These are phyloP conservation scores for Steinernema feltiae DNA, from an alignment of 1,140 invertebrate species.

Conservation along the genomic window DNA sequence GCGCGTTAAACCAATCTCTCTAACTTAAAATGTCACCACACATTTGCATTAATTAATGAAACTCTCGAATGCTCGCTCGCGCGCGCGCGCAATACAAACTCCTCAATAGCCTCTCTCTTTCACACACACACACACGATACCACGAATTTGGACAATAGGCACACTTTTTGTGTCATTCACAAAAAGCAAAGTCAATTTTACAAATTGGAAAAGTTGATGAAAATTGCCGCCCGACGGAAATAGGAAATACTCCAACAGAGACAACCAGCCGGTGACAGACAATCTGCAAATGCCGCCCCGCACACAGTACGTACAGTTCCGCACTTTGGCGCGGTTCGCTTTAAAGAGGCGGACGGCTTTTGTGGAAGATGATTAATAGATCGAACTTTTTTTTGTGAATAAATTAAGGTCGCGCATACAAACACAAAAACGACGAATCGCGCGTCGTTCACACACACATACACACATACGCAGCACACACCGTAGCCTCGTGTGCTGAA, in stretches of 20 bases:
- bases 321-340: neutral
- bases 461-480: neutral
- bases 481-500: neutral
- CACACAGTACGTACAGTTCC: neutral
- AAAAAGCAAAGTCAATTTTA: neutral
- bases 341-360: neutral
- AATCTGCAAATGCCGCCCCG: neutral
- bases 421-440: neutral
- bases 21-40: neutral
- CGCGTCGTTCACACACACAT: neutral
- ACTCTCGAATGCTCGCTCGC: too few species aligned
- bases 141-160: neutral
- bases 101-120: too few species aligned
- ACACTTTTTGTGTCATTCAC: neutral
- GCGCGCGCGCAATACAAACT: too few species aligned
- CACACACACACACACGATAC: neutral
- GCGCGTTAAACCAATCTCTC: too few species aligned
- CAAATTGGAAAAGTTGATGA: neutral
- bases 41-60: neutral
- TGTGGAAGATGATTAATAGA: slow-evolving; percentile 7
- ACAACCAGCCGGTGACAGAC: too few species aligned
- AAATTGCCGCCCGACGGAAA: neutral
- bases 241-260: neutral
- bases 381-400: slow-evolving; percentile 11
- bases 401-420: neutral